Evolutionary conservation across 2,888 invertebrate genomes (phyloP).

Genomic region (Athalia rosae): DNA sequence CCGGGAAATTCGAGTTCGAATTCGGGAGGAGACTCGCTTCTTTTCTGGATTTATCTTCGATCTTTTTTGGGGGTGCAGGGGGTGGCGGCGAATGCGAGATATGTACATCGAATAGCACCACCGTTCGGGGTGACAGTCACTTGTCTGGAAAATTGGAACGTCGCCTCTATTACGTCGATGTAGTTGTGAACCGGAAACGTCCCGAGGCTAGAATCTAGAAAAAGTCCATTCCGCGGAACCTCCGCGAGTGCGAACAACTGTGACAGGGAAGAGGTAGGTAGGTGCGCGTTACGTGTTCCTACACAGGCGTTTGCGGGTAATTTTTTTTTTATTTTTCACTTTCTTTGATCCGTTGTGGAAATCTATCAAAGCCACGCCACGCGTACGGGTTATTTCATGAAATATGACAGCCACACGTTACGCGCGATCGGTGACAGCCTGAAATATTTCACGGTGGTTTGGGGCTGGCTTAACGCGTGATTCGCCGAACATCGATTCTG

Average conservation of each 20-base stretch:
- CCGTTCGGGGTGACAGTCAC: constrained; percentile 34
- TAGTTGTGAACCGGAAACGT: background rate
- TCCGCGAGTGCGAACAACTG: too few species aligned
- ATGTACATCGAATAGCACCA: constrained; percentile 34
- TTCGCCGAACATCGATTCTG: constrained; percentile 29
- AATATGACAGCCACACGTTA: constrained; percentile 37
- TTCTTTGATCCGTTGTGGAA: too few species aligned
- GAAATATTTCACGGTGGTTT: constrained; percentile 33
- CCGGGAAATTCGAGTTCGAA: background rate
- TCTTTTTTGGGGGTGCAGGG: background rate
- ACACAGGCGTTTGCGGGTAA: too few species aligned
- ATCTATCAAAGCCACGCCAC: too few species aligned
- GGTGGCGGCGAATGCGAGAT: background rate
- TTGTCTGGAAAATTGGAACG: constrained; percentile 39
- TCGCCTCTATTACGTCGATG: background rate
- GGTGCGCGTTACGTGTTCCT: too few species aligned
- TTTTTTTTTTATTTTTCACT: too few species aligned
- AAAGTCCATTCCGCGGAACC: background rate
- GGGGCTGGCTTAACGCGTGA: constrained; percentile 31
- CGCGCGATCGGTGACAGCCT: constrained; percentile 26
- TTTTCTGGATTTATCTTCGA: constrained; percentile 20
- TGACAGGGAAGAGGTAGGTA: too few species aligned
- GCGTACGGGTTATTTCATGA: constrained; percentile 1
- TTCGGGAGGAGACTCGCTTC: constrained; percentile 8
- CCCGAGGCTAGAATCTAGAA: background rate